phyloP scores from a whole-genome alignment of 2,797 vertebrate genomes.

The Danio aesculapii region DNA sequence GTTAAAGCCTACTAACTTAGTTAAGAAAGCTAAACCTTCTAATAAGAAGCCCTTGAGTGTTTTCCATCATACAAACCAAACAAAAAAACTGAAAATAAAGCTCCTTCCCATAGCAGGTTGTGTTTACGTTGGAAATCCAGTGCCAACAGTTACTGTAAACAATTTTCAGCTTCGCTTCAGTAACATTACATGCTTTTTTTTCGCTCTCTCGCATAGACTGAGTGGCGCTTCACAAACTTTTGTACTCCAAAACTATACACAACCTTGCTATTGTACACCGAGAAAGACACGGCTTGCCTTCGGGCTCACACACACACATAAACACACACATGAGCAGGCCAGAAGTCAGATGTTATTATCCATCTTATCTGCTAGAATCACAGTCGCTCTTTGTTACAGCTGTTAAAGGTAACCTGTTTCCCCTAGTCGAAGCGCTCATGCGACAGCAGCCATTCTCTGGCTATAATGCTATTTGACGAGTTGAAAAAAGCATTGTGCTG shows the following conservation, averaged over 20 bases:
- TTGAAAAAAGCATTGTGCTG: slow-evolving; percentile 36
- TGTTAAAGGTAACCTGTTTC: slow-evolving; percentile 47
- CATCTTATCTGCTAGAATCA: slow-evolving; percentile 45
- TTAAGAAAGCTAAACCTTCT: slow-evolving; percentile 1
- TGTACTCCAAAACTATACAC: slow-evolving; percentile 55
- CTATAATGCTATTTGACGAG: slow-evolving; percentile 35
- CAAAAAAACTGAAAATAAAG: slow-evolving; percentile 43
- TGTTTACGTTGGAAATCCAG: slow-evolving; percentile 45
- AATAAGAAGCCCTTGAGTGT: slow-evolving; percentile 9
- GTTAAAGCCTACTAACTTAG: slow-evolving; percentile 15
- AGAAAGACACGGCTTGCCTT: slow-evolving; percentile 49
- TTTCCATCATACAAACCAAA: slow-evolving; percentile 20
- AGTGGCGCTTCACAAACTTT: slow-evolving; percentile 53
- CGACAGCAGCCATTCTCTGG: slow-evolving; percentile 23
- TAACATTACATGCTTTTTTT: slow-evolving; percentile 64
- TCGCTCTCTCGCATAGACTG: slow-evolving; percentile 55
- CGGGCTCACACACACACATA: slow-evolving; percentile 24
- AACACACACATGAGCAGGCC: background rate
- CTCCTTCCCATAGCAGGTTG: slow-evolving; percentile 32
- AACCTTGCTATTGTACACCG: slow-evolving; percentile 63
- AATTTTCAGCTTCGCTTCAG: slow-evolving; percentile 66
- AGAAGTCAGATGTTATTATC: slow-evolving; percentile 49
- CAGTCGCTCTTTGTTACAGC: slow-evolving; percentile 37
- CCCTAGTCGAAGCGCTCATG: slow-evolving; percentile 32
- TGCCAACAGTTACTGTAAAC: slow-evolving; percentile 64